These are phyloP conservation scores for Leguminivora glycinivorella DNA, from an alignment of 1,140 invertebrate genomes.

Conservation along the genomic window DNA sequence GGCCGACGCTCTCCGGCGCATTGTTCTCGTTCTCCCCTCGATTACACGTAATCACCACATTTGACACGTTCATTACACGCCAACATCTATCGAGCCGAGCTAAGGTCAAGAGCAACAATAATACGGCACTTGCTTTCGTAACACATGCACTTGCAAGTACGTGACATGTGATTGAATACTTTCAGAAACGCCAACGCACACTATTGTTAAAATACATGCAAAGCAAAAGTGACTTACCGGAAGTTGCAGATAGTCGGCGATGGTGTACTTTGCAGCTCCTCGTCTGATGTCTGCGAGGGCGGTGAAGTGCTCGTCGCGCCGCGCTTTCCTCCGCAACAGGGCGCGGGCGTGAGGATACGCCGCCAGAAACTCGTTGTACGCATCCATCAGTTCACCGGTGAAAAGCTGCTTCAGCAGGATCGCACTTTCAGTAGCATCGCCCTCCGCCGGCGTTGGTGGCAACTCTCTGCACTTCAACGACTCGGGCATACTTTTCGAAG, in stretches of 20 bases:
- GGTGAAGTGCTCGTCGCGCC: slow-evolving; percentile 72
- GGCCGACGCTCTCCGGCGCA: slow-evolving; percentile 43
- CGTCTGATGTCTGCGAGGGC: slow-evolving; percentile 71
- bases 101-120: slow-evolving; percentile 47
- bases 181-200: not conserved
- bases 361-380: slow-evolving; percentile 69
- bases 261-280: slow-evolving; percentile 71
- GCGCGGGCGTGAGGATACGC: slow-evolving; percentile 69
- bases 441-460: slow-evolving; percentile 56
- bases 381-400: slow-evolving; percentile 73
- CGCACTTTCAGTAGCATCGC: slow-evolving; percentile 62
- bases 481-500: slow-evolving; percentile 58
- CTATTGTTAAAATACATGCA: slow-evolving; percentile 2
- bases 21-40: slow-evolving; percentile 57
- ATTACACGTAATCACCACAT: slow-evolving; percentile 64
- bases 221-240: slow-evolving; percentile 63
- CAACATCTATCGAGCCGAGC: slow-evolving; percentile 35
- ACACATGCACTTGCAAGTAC: slow-evolving; percentile 20
- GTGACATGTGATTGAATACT: slow-evolving; percentile 17
- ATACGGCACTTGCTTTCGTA: slow-evolving; percentile 38
- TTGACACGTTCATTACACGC: slow-evolving; percentile 49
- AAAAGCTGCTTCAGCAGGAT: slow-evolving; percentile 75
- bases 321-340: slow-evolving; percentile 63
- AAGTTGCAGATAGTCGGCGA: slow-evolving; percentile 72
- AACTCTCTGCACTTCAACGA: slow-evolving; percentile 62